Conservation (phyloP, 2,888 invertebrate genomes). For the Elegia similella region DNA sequence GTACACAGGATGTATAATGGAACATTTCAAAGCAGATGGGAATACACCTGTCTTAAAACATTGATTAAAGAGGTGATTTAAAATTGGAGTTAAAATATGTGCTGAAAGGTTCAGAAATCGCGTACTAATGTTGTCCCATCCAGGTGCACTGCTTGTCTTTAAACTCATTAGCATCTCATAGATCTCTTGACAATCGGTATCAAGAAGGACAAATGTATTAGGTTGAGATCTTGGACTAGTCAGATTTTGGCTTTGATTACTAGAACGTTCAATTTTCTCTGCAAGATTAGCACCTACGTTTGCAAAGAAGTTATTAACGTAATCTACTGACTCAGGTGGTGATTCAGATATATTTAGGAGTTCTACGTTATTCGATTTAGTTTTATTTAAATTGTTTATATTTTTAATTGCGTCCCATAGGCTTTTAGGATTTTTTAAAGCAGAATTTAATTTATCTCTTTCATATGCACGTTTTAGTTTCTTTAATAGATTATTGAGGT, state of each 20-base stretch:
- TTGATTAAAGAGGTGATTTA: not conserved
- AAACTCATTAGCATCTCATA: not conserved
- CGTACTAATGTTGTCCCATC: constrained; percentile 3
- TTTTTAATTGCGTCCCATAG: constrained; percentile 7
- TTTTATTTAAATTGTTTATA: not conserved
- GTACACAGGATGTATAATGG: not conserved
- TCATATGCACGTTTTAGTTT: constrained; percentile 6
- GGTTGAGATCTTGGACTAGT: not conserved
- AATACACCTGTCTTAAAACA: not conserved
- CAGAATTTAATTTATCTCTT: not conserved
- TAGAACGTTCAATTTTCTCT: not conserved
- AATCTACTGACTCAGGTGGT: not conserved
- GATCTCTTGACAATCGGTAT: not conserved
- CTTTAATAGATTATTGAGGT: constrained; percentile 6
- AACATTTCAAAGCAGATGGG: not conserved
- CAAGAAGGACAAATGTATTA: not conserved
- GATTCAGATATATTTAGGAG: not conserved
- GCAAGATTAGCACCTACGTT: not conserved
- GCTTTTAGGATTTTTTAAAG: not conserved
- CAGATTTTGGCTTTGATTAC: not conserved
- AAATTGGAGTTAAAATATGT: not conserved
- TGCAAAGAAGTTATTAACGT: not conserved
- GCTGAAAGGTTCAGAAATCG: not conserved
- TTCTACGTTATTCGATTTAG: not conserved
- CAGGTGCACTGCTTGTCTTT: not conserved